Conservation (phyloP, 2,797 vertebrate genomes). For the Limnodromus scolopaceus region DNA sequence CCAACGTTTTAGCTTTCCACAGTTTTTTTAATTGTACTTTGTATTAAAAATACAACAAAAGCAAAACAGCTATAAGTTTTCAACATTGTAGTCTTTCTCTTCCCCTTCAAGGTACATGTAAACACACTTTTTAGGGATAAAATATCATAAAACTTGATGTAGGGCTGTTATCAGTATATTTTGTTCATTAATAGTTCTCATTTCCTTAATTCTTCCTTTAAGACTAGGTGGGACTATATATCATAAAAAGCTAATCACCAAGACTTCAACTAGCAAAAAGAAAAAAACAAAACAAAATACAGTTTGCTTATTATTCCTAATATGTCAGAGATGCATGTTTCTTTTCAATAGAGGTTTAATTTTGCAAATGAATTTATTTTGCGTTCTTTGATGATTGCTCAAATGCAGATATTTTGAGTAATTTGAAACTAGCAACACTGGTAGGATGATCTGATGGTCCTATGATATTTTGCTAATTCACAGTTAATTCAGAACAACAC, state of each 20-base stretch:
- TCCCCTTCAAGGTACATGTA: neutral
- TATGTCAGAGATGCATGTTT: neutral
- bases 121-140: neutral
- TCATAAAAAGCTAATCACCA: neutral
- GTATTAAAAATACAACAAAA: neutral
- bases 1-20: neutral
- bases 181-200: neutral
- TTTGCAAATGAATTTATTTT: neutral
- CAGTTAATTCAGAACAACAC: neutral
- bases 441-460: neutral
- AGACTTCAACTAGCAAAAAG: neutral
- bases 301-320: neutral
- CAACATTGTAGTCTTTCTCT: fast-evolving
- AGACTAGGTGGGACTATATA: too few species aligned
- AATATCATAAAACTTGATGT: neutral
- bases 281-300: neutral
- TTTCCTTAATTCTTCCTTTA: neutral
- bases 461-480: neutral
- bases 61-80: neutral
- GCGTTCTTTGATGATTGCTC: neutral
- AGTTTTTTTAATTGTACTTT: neutral
- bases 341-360: neutral
- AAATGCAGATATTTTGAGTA: neutral
- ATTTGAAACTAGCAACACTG: neutral
- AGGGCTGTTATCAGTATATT: neutral